phyloP scores from a whole-genome alignment of 37 sponge, comb jelly and placozoan genomes.

The Petrosia ficiformis region DNA sequence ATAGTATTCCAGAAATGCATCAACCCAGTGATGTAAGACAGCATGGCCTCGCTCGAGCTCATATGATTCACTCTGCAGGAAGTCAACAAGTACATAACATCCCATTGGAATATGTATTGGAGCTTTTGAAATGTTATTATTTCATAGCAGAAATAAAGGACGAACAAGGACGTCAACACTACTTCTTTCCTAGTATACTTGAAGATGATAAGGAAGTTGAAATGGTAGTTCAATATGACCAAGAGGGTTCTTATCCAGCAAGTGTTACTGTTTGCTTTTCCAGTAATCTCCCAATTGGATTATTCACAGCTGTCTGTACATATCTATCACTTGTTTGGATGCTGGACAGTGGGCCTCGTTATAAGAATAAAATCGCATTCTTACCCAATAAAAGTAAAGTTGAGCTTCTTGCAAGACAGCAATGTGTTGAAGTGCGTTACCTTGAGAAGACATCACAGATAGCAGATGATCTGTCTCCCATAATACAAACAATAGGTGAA shows the following conservation, averaged over 20 bases:
- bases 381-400: neutral
- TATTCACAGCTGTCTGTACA: neutral
- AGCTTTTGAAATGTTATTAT: neutral
- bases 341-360: neutral
- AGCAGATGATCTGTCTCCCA: too few species aligned
- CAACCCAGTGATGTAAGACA: neutral
- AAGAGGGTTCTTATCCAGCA: neutral
- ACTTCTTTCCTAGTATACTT: neutral
- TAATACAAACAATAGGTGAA: too few species aligned
- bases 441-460: neutral
- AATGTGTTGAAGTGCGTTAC: neutral
- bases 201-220: neutral
- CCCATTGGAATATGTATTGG: neutral
- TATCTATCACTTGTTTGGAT: neutral
- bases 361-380: neutral
- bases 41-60: neutral
- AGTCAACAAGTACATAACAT: neutral
- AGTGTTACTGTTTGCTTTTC: too few species aligned
- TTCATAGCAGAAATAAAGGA: neutral
- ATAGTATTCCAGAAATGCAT: neutral
- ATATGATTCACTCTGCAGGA: neutral
- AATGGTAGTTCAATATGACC: neutral
- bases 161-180: neutral
- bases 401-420: neutral
- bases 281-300: too few species aligned